Evolutionary conservation across 1,140 invertebrate genomes (phyloP), one percentile per base, ranked within the genome.

Genomic region (Cepaea nemoralis): DNA sequence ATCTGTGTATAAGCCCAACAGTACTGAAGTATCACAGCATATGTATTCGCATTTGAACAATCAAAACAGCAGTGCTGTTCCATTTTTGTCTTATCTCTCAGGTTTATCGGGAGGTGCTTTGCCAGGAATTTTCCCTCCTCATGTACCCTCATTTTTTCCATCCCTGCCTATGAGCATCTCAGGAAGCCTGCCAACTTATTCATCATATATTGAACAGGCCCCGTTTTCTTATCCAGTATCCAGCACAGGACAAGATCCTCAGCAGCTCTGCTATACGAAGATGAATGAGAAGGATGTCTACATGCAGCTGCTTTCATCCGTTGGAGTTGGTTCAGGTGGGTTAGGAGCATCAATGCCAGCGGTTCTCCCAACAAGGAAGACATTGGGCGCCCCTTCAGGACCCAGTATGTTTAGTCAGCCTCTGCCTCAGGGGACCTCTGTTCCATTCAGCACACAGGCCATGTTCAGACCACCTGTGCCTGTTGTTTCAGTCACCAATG

Each of bases 281-380:
- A 50, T 78, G 76, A 59, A 78, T 67, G 76, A 59, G 33, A 78
- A 78, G 42, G 76, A 78, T 67, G 76, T 78, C 39, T 39, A 67
- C 2, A 10, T 77, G 75, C 75, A 59, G 75, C 24, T 78, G 31
- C 3, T 78, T 3, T 59, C 59, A n/a, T n/a, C n/a, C n/a, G n/a
- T n/a, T n/a, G n/a, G n/a, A n/a, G n/a, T n/a, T n/a, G n/a, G n/a
- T 50, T 10, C 71, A 31, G 10, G 14, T 78, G 27, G 37, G 27
- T 3, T 31, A 24, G 74, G 45, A 59, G 27, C 16, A 19, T 14
- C 45, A 8, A 12, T 22, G n/a, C 45, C 45, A 37, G 48, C 14
- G 12, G 8, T 45, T 42, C 71, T 74, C 1, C 71, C 71, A 14
- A 42, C 12, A 42, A 40, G 71, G 37, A 74, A 74, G 39, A 74